Evolutionary conservation across 2,888 invertebrate genomes (phyloP).

Genomic region (Drosophila nr. perissopoda): DNA sequence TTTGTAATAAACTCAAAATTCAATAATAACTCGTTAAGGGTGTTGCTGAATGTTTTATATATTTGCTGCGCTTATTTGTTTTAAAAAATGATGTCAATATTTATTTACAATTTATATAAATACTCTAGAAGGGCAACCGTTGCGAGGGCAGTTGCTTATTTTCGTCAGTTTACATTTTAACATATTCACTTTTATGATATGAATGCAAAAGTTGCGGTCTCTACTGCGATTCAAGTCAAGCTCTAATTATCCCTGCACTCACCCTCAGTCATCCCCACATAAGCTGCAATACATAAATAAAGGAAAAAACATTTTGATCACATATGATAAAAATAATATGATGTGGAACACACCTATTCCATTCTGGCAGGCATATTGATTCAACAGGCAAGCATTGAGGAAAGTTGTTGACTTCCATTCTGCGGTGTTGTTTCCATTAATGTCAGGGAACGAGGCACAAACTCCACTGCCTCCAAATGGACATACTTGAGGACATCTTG

Average conservation of each 20-base stretch:
- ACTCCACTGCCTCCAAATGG: conserved; percentile 20
- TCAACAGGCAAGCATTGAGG: conserved; percentile 34
- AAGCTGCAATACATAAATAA: conserved; percentile 24
- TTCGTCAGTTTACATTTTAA: conserved; percentile 2
- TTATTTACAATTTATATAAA: conserved; percentile 33
- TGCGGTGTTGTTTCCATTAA: conserved; percentile 2
- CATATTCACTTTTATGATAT: background rate
- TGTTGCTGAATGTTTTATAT: conserved; percentile 19
- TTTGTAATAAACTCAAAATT: conserved; percentile 40
- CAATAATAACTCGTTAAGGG: conserved; percentile 9
- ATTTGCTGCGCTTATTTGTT: conserved; percentile 37
- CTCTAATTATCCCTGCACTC: conserved; percentile 5
- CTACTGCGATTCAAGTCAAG: no score
- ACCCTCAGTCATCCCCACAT: conserved; percentile 22
- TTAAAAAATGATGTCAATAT: conserved; percentile 47
- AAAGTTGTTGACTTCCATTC: background rate
- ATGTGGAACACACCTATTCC: conserved; percentile 9
- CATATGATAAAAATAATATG: background rate
- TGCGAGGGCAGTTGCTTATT: conserved; percentile 2
- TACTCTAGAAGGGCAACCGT: conserved; percentile 22
- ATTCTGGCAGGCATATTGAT: conserved; percentile 26
- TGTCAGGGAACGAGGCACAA: conserved; percentile 38
- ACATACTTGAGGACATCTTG: conserved; percentile 15
- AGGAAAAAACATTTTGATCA: background rate
- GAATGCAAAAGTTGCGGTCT: background rate